Conservation (phyloP, 2,888 invertebrate species). For the Sicus ferrugineus region DNA sequence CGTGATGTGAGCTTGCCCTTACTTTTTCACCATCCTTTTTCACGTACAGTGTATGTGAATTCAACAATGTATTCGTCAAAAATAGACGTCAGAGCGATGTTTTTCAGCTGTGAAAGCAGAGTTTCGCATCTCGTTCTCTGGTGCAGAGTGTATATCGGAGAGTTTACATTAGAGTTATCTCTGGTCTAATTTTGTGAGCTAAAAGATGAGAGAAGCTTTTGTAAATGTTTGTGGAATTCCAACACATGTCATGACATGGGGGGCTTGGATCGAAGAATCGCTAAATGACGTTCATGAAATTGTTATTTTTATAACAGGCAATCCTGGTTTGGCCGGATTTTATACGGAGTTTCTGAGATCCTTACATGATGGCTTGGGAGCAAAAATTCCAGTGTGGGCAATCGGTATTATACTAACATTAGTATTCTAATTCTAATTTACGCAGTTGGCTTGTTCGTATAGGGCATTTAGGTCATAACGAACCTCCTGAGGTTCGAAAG, state of each 20-base stretch:
- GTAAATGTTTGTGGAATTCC: slow-evolving; percentile 72
- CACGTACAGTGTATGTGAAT: too few species aligned
- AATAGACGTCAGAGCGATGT: too few species aligned
- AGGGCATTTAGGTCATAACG: slow-evolving; percentile 83
- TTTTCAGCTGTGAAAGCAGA: too few species aligned
- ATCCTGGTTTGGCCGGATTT: slow-evolving; percentile 86
- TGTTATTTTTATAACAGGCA: slow-evolving; percentile 82
- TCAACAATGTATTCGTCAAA: too few species aligned
- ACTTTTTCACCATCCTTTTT: too few species aligned
- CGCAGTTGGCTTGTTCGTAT: too few species aligned
- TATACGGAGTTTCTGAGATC: slow-evolving; percentile 78
- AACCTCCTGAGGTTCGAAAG: slow-evolving; percentile 67
- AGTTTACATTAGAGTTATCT: too few species aligned
- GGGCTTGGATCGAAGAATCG: slow-evolving; percentile 74
- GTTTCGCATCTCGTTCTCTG: too few species aligned
- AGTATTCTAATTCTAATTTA: not conserved
- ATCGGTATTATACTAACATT: slow-evolving; percentile 66
- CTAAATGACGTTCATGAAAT: slow-evolving; percentile 69
- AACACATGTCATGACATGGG: slow-evolving; percentile 78
- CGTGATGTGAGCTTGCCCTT: too few species aligned
- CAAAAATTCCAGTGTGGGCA: slow-evolving; percentile 77
- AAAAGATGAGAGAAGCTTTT: slow-evolving; percentile 51
- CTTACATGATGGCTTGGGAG: slow-evolving; percentile 69
- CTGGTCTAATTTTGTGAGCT: not conserved
- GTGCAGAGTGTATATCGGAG: too few species aligned